Evolutionary conservation across 2,888 invertebrate genomes (phyloP).

Genomic region (Branchipolynoe longqiensis): DNA sequence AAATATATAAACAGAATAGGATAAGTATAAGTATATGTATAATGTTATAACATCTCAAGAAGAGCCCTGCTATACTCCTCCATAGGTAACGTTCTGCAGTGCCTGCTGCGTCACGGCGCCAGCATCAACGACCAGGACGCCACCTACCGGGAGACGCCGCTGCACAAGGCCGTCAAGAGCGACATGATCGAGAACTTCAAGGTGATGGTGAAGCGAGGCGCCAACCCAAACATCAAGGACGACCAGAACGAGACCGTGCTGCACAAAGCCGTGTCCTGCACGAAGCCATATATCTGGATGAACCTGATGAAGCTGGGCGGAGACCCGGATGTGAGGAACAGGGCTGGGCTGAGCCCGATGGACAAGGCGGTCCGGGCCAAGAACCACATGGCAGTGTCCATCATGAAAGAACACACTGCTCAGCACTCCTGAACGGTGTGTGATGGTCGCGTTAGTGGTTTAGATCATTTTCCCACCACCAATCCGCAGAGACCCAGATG

Average conservation of each 20-base stretch:
- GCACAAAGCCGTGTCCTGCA: constrained; percentile 50
- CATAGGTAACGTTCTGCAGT: constrained; percentile 59
- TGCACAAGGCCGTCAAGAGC: constrained; percentile 63
- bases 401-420: constrained; percentile 52
- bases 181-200: constrained; percentile 63
- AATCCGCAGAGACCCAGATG: constrained; percentile 29
- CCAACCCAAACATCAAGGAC: constrained; percentile 55
- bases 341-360: constrained; percentile 33
- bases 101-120: constrained; percentile 51
- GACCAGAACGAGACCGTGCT: constrained; percentile 45
- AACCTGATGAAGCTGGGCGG: constrained; percentile 48
- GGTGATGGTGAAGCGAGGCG: constrained; percentile 45
- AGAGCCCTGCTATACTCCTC: not conserved
- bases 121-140: constrained; percentile 63
- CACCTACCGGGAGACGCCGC: constrained; percentile 61
- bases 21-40: no score
- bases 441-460: no score
- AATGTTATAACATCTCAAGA: no score
- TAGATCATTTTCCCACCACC: no score
- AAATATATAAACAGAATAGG: no score
- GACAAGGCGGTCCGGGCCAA: constrained; percentile 56
- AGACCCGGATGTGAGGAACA: constrained; percentile 16
- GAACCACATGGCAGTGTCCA: constrained; percentile 32
- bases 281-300: constrained; percentile 51
- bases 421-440: no score